Percentiles rank a stretch among this genome's conserved stretches.
phyloP scores from a whole-genome alignment of 2,113 vertebrate genomes.

The Leptocoma aspasia region DNA sequence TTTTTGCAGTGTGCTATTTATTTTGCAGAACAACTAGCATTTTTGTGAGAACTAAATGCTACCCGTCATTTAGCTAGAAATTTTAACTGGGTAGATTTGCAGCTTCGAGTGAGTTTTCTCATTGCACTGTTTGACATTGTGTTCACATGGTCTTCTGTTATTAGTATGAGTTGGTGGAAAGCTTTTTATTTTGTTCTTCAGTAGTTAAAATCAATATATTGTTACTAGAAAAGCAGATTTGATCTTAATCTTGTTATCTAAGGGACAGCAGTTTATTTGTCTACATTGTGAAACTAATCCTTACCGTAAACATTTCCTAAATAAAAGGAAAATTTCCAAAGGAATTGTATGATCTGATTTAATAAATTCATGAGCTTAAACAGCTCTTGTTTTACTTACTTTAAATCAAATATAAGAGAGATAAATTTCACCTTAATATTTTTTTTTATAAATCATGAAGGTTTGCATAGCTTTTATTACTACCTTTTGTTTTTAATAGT shows the following conservation, averaged over 20 bases:
- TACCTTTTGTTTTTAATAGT: not conserved
- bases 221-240: not conserved
- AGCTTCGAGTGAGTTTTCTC: not conserved
- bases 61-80: not conserved
- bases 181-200: not conserved
- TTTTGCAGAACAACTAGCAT: not conserved
- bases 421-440: not conserved
- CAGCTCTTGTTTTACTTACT: not conserved
- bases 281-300: not conserved
- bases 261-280: not conserved
- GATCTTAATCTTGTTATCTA: not conserved
- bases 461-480: not conserved
- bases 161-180: not conserved
- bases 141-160: not conserved
- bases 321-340: not conserved
- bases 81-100: not conserved
- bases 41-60: not conserved
- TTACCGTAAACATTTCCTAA: not conserved
- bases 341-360: not conserved
- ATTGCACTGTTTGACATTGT: not conserved
- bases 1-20: not conserved
- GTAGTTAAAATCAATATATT: not conserved
- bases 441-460: not conserved
- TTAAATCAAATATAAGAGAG: not conserved
- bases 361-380: not conserved